Percentiles rank a stretch among this genome's conserved stretches.
Conservation (phyloP, 1,140 invertebrate genomes). For the Drosophila pruinosa region DNA sequence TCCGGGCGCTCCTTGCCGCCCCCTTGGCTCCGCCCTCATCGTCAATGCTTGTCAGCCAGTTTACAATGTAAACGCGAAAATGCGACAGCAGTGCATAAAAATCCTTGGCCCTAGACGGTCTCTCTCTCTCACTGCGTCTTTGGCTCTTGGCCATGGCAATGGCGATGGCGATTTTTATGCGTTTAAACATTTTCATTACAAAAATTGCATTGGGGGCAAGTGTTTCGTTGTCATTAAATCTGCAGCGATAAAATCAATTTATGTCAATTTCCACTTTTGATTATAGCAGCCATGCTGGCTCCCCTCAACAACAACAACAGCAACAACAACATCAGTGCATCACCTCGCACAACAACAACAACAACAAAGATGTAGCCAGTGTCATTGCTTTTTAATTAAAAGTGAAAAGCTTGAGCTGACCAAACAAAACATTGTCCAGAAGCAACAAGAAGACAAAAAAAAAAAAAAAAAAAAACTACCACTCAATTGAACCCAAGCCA, state of each 20-base stretch:
- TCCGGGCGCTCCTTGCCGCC: neutral
- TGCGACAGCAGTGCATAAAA: conserved; percentile 79
- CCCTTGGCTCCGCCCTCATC: conserved; percentile 5
- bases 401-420: conserved; percentile 75
- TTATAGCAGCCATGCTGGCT: conserved; percentile 35
- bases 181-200: conserved; percentile 81
- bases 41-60: conserved; percentile 68
- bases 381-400: conserved; percentile 78
- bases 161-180: conserved; percentile 74
- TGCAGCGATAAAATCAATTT: conserved; percentile 80
- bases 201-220: conserved; percentile 72
- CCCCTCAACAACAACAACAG: neutral
- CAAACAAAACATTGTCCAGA: conserved; percentile 58
- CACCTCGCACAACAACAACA: conserved; percentile 12
- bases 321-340: conserved; percentile 15
- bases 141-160: conserved; percentile 6
- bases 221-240: conserved; percentile 77
- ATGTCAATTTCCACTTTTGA: conserved; percentile 77
- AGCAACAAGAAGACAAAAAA: conserved; percentile 1
- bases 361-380: conserved; percentile 33
- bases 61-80: conserved; percentile 80
- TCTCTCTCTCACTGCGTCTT: neutral
- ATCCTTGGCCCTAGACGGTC: conserved; percentile 52
- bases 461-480: conserved; percentile 28
- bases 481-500: neutral